A percentile compares a stretch with the other conserved stretches of the same genome.
Evolutionary conservation across 2,113 vertebrate species (phyloP).

Genomic region (Strix uralensis): DNA sequence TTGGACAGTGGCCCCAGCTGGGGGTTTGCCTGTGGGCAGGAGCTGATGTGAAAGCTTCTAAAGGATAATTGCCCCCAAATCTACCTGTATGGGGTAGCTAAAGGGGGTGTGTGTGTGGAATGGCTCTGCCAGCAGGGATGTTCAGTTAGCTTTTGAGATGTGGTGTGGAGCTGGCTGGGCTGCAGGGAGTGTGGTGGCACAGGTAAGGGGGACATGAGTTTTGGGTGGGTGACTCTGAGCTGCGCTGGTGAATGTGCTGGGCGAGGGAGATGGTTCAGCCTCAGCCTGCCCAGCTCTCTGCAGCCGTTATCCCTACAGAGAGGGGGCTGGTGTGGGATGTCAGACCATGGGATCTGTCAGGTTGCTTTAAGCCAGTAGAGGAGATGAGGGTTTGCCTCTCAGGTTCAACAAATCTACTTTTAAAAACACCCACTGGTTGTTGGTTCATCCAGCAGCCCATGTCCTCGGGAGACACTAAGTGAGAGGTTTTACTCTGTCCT

Average conservation of each 20-base stretch:
- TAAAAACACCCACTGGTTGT: too few relatives aligned
- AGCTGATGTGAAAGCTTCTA: neutral
- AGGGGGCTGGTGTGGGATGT: neutral
- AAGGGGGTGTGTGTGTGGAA: too few relatives aligned
- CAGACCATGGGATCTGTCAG: neutral
- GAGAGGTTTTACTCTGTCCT: neutral
- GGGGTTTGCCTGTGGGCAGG: neutral
- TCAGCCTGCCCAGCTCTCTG: neutral
- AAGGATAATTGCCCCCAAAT: too few relatives aligned
- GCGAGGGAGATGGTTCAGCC: neutral
- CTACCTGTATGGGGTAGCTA: too few relatives aligned
- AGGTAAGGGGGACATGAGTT: neutral
- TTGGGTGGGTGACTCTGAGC: neutral
- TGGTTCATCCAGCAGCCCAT: neutral
- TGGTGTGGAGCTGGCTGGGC: neutral
- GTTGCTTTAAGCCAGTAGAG: neutral
- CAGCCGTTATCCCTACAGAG: accelerated
- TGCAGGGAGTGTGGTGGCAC: neutral
- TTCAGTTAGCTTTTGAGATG: neutral
- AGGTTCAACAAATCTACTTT: neutral
- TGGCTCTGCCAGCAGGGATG: neutral
- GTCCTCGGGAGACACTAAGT: neutral
- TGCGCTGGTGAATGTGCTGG: neutral
- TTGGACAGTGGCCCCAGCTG: accelerated
- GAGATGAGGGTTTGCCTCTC: neutral